Percentiles rank a stretch among this genome's conserved stretches.
Conservation (phyloP, 2,888 invertebrate species). For the Drosophila robusta region DNA sequence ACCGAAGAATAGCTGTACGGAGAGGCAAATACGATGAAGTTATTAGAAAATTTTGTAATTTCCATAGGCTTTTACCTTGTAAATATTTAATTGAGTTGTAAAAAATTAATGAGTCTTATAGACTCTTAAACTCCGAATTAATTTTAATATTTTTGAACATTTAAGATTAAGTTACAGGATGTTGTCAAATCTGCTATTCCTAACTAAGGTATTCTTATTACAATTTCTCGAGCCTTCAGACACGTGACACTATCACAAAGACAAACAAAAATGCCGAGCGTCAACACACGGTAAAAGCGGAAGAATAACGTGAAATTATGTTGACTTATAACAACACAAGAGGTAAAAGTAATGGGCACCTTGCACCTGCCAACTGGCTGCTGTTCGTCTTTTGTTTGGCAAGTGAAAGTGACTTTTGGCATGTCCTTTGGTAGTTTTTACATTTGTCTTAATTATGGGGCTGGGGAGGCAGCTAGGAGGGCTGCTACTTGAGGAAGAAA, state of each 20-base stretch:
- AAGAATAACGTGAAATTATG: slow-evolving; percentile 64
- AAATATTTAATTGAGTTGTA: too few relatives aligned
- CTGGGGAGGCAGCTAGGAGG: slow-evolving; percentile 4
- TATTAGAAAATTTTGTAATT: too few relatives aligned
- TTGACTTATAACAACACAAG: slow-evolving; percentile 58
- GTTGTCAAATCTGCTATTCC: not conserved
- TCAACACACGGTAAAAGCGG: slow-evolving; percentile 43
- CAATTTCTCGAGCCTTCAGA: slow-evolving; percentile 22
- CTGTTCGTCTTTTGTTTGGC: slow-evolving; percentile 43
- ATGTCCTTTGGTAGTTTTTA: slow-evolving; percentile 65
- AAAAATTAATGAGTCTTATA: too few relatives aligned
- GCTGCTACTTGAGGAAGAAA: slow-evolving; percentile 46
- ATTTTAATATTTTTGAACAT: too few relatives aligned
- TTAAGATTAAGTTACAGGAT: not conserved
- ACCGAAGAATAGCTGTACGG: too few relatives aligned
- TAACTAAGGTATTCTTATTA: not conserved
- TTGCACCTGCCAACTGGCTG: slow-evolving; percentile 29
- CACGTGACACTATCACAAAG: slow-evolving; percentile 64
- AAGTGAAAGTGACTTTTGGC: slow-evolving; percentile 54
- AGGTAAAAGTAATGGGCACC: slow-evolving; percentile 20
- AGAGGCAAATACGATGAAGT: too few relatives aligned
- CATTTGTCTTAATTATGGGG: slow-evolving; percentile 75
- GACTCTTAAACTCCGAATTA: too few relatives aligned
- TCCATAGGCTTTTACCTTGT: too few relatives aligned
- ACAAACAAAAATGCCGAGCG: slow-evolving; percentile 49